phyloP scores from a whole-genome alignment of 2,888 invertebrate species.

The Nemotelus pantherinus region DNA sequence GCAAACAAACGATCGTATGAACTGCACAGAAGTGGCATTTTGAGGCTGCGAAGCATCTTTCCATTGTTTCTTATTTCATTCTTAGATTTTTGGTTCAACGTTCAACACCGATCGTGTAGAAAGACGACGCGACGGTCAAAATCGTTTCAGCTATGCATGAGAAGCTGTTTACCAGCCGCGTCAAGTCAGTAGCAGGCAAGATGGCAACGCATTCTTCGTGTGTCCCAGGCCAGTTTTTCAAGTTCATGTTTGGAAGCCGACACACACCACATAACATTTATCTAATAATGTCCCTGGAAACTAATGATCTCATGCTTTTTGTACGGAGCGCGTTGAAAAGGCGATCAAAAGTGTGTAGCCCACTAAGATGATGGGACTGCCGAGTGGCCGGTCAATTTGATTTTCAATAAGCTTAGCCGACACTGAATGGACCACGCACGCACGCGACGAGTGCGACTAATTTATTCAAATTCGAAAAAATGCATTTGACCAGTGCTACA shows the following conservation, averaged over 20 bases:
- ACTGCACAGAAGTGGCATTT: conserved; percentile 26
- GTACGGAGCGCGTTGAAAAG: neutral
- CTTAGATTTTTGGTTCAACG: neutral
- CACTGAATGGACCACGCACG: neutral
- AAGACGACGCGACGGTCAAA: neutral
- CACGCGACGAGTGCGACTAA: neutral
- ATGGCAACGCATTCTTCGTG: neutral
- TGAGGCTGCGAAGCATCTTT: neutral
- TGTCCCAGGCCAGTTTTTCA: conserved; percentile 37
- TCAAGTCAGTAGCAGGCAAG: neutral
- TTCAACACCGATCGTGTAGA: neutral
- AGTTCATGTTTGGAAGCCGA: conserved; percentile 32
- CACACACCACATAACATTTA: conserved; percentile 24
- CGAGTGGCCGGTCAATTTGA: conserved; percentile 14
- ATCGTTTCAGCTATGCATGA: neutral
- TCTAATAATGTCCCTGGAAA: conserved; percentile 27
- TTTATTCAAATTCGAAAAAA: conserved; percentile 28
- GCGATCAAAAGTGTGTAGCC: neutral
- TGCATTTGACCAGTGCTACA: conserved; percentile 17
- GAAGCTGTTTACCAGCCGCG: neutral
- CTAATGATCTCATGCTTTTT: conserved; percentile 26
- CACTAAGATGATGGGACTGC: neutral
- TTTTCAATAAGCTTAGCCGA: conserved; percentile 22
- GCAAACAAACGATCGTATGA: neutral
- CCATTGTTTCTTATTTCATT: neutral